phyloP scores from a whole-genome alignment of 2,113 vertebrate genomes.

The Pristiophorus japonicus region DNA sequence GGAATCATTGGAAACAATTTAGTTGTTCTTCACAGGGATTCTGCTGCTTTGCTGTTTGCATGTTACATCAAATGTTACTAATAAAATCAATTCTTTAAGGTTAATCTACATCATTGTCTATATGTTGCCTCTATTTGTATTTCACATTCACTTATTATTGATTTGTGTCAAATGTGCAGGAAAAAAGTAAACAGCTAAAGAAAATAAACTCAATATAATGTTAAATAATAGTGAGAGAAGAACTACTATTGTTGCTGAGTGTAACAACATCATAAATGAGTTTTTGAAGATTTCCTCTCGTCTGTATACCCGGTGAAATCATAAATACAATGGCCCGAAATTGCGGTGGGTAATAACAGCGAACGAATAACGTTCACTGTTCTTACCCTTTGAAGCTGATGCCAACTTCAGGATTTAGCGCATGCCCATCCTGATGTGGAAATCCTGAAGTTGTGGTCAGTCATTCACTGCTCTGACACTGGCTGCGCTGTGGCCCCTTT shows the following conservation, averaged over 20 bases:
- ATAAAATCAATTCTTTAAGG: background rate
- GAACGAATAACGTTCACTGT: no score
- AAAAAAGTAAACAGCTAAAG: background rate
- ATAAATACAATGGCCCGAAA: no score
- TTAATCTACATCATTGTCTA: background rate
- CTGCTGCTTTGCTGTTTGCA: background rate
- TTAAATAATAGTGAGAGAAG: background rate
- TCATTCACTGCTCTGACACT: no score
- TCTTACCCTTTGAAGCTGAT: no score
- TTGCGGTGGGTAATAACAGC: no score
- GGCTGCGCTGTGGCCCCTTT: no score
- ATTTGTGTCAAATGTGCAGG: background rate
- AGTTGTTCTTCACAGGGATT: background rate
- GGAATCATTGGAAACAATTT: background rate
- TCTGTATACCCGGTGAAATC: no score
- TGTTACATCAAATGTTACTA: background rate
- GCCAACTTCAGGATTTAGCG: no score
- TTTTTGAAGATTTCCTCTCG: no score
- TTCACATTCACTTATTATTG: background rate
- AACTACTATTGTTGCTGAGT: background rate
- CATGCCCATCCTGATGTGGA: no score
- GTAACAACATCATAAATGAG: no score
- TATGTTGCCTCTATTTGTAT: background rate
- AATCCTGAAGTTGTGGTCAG: no score
- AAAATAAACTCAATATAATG: background rate